Conservation (phyloP, 2,797 vertebrate species). For the Benthosema pterotum region DNA sequence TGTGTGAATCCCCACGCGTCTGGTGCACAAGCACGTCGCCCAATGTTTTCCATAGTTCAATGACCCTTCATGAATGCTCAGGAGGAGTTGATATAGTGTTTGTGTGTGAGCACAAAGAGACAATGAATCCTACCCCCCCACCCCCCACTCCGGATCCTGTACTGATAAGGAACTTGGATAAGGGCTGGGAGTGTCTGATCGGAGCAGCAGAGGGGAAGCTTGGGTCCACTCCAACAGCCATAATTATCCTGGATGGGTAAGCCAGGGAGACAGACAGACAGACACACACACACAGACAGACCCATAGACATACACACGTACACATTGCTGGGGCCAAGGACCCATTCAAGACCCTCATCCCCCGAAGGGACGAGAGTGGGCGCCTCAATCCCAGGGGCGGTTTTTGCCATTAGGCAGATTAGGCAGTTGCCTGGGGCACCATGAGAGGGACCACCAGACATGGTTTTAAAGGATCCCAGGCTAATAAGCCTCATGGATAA, state of each 20-base stretch:
- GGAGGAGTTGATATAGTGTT: conserved; percentile 32
- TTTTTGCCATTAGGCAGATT: no score
- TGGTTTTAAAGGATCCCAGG: no score
- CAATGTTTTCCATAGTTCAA: conserved; percentile 38
- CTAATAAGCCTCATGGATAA: no score
- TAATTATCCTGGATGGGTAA: conserved; percentile 55
- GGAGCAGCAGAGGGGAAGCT: conserved; percentile 21
- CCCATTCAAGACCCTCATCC: conserved; percentile 41
- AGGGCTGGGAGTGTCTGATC: conserved; percentile 42
- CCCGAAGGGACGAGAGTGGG: conserved; percentile 8
- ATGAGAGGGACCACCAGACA: no score
- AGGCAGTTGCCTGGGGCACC: no score
- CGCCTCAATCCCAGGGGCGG: conserved; percentile 13
- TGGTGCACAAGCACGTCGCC: no score
- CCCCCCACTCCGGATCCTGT: conserved; percentile 24
- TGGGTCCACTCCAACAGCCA: conserved; percentile 54
- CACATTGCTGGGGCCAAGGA: conserved; percentile 14
- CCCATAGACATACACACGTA: neutral
- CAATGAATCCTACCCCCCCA: conserved; percentile 44
- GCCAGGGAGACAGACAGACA: conserved; percentile 7
- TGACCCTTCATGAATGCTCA: conserved; percentile 15
- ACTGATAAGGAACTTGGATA: conserved; percentile 65
- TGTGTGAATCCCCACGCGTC: no score
- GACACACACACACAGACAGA: no score
- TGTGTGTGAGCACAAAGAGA: conserved; percentile 25